Percentiles rank a stretch among this genome's conserved stretches.
phyloP scores from a whole-genome alignment of 2,888 invertebrate species.

The Rhagium mordax region DNA sequence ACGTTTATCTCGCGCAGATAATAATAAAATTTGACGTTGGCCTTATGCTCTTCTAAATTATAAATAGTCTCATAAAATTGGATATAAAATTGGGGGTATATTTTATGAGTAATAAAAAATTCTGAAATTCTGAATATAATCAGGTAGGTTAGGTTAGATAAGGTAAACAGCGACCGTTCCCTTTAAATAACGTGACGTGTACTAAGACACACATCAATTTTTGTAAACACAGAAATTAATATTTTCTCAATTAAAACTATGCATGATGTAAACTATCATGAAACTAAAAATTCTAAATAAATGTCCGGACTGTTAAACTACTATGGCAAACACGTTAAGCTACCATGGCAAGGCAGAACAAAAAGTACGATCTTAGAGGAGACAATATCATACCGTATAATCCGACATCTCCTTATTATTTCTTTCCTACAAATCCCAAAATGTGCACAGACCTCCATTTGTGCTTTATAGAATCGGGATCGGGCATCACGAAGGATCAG shows the following conservation, averaged over 20 bases:
- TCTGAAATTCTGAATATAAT: slow-evolving; percentile 23
- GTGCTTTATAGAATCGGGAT: too few species aligned
- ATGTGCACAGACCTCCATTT: too few species aligned
- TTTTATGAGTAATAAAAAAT: slow-evolving; percentile 29
- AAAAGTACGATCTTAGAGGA: too few species aligned
- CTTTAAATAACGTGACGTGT: background rate
- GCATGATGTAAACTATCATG: too few species aligned
- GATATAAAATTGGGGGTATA: slow-evolving; percentile 23
- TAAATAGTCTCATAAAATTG: slow-evolving; percentile 25
- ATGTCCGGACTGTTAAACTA: too few species aligned
- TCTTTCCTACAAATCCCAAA: too few species aligned
- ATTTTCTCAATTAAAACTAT: background rate
- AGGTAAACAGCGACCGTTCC: background rate
- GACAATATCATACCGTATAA: too few species aligned
- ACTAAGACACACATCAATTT: background rate
- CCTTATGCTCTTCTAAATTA: background rate
- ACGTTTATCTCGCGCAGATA: background rate
- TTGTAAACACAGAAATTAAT: background rate
- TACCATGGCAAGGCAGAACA: too few species aligned
- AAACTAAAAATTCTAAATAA: too few species aligned
- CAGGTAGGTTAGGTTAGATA: slow-evolving; percentile 19
- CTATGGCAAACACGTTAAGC: too few species aligned
- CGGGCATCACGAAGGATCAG: too few species aligned
- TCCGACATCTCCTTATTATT: too few species aligned
- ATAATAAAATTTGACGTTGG: slow-evolving; percentile 9